phyloP scores from a whole-genome alignment of 2,888 invertebrate genomes.

The Vandiemenella viatica region DNA sequence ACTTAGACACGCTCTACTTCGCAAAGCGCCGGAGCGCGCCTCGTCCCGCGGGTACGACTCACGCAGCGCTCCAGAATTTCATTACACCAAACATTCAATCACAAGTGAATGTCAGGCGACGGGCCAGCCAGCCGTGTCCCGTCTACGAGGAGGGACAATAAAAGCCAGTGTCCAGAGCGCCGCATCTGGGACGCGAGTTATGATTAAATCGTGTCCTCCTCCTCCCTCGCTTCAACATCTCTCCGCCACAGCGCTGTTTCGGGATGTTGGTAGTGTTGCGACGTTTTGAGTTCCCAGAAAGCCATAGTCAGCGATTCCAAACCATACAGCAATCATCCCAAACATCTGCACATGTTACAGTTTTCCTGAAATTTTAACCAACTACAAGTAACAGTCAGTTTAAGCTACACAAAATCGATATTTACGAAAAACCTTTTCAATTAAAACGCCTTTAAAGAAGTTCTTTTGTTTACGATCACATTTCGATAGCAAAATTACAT shows the following conservation, averaged over 20 bases:
- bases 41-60: neutral
- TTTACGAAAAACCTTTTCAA: neutral
- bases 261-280: no score
- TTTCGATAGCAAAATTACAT: no score
- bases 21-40: neutral
- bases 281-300: no score
- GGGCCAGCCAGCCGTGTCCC: no score
- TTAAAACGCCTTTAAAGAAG: neutral
- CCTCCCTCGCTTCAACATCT: neutral
- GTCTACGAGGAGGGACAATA: neutral
- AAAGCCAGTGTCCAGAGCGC: neutral
- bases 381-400: no score
- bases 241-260: no score
- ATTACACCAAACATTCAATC: neutral
- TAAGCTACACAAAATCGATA: no score
- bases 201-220: neutral
- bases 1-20: neutral
- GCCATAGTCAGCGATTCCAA: no score
- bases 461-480: neutral
- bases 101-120: neutral
- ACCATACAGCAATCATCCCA: no score
- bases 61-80: neutral
- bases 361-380: no score
- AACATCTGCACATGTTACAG: no score
- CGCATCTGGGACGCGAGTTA: neutral